Base-by-base conservation (phyloP, 1,140 invertebrate species). In the Anastrepha obliqua region DNA sequence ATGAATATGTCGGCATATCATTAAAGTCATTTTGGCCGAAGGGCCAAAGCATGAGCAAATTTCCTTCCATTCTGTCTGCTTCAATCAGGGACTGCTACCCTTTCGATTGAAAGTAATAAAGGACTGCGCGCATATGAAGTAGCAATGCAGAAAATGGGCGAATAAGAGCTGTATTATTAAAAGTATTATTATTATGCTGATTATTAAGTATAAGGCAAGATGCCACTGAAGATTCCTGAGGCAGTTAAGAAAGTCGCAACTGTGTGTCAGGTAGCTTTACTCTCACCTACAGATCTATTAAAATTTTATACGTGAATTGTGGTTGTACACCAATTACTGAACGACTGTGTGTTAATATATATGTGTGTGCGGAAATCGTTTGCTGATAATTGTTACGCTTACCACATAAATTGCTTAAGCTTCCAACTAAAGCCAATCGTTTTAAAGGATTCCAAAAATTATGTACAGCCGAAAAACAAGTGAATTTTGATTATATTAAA, bases 1-100 rank as follows among this genome's bases (percentile, higher is more conserved):
- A 74, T 74, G 67, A 74, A 47, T 3, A 47, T 74, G 64, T 67
- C 39, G 64, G 29, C 64, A 42, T 29, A 74, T 42, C 42, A 74
- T 7, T 47, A 39, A 47, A 74, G 39, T 74, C 67, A 13, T 47
- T 74, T 74, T 42, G 42, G 29, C 6, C 15, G 4, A 47, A 44
- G 44, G 4, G 13, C 42, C 0, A 70, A 44, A 13, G 65, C 15
- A 17, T 74, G 7, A 74, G 17, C 13, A 3, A 74, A 17, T 47
- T 74, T 3, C 67, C 17, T 0, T 42, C 0, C 42, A 5, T 17
- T 47, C 29, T 47, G 11, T 3, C 42, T 15, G 15, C 8, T 3
- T 15, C 67, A 44, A n/a, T n/a, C n/a, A n/a, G n/a, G n/a, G n/a
- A n/a, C n/a, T n/a, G n/a, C n/a, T n/a, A n/a, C n/a, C n/a, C n/a